A percentile compares a stretch with the other conserved stretches of the same genome.
phyloP scores from a whole-genome alignment of 2,113 vertebrate genomes.

The Catharus minimus region DNA sequence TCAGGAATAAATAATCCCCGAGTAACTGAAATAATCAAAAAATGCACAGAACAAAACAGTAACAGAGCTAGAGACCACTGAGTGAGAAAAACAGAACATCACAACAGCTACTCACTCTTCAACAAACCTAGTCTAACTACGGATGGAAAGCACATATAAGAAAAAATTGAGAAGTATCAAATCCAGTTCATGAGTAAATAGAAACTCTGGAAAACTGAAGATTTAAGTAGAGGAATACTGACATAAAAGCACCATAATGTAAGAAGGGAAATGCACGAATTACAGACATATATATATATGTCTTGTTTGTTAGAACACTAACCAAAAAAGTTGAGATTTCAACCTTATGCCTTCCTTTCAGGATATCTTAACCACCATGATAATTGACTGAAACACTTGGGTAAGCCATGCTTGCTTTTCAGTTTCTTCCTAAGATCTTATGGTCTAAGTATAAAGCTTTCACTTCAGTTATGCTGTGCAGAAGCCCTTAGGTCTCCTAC shows the following conservation, averaged over 20 bases:
- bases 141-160: neutral
- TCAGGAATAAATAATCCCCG: neutral
- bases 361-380: neutral
- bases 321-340: neutral
- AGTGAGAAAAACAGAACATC: neutral
- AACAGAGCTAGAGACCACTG: neutral
- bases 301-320: neutral
- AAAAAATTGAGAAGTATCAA: neutral
- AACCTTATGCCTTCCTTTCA: neutral
- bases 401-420: neutral
- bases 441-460: neutral
- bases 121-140: neutral
- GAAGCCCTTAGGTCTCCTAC: neutral
- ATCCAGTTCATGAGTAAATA: neutral
- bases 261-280: neutral
- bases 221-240: neutral
- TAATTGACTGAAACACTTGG: neutral
- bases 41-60: neutral
- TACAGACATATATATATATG: neutral
- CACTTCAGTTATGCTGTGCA: neutral
- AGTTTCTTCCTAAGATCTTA: neutral
- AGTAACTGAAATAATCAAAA: neutral
- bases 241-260: neutral
- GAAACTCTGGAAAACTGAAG: neutral
- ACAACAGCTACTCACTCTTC: neutral